Base-by-base conservation (phyloP, 2,113 vertebrate genomes). In the Crotophaga sulcirostris region DNA sequence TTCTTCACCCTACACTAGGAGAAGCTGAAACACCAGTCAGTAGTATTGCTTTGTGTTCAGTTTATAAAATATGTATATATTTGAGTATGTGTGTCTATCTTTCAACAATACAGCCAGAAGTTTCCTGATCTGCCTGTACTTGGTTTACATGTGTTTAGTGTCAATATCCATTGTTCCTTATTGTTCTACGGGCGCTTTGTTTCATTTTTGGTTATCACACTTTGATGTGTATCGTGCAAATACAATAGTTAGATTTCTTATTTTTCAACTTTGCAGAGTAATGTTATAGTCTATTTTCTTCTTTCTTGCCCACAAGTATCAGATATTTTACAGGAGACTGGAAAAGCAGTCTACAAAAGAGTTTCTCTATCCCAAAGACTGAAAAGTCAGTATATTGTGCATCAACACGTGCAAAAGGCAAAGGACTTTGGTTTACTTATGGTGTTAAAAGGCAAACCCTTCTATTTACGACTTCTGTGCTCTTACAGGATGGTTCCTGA, bases 401-500 rank as follows among this genome's bases (percentile, higher is more conserved):
- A 31, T 79, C 67, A 75, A 59, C 21, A 36, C 6, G 64, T 34
- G 17, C 55, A 85, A 85, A 82, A 84, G 56, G 44, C 11, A 69
- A 77, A 83, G 59, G 28, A 20, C 26, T 49, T 77, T 26, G 33
- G 3, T 54, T 95, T 84, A 45, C 25, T 89, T 56, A 23, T 3
- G 6, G 44, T n/a, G 9, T 58, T 80, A 60, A 72, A 77, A 40
- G 20, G 14, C 49, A 56, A 63, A 62, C 3, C 11, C 52, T 16
- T n/a, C 83, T 70, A 63, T 42, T 90, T 62, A 31, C 23, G 15
- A 33, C 17, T 54, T 93, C 19, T 69, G 25, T 84, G 14, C 56
- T 96, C 89, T 75, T 38, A 38, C 95, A 99, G 99, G 99, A 97
- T 98, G 47, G 98, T 99, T 89, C 99, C 99, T 3, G 99, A 99